Conservation (phyloP, 2,888 invertebrate species). For the Clitarchus hookeri region DNA sequence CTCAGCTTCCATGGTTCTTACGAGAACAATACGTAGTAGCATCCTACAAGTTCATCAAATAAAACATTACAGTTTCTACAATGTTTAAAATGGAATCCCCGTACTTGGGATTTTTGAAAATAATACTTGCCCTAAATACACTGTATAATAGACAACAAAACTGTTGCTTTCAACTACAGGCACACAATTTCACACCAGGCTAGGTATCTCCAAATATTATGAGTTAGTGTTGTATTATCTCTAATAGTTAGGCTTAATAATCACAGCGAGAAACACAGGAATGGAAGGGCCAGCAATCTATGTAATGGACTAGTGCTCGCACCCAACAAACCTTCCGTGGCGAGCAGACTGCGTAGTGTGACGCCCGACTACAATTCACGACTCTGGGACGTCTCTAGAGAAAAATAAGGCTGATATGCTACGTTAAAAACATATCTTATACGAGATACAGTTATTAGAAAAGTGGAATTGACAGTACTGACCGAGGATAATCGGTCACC, state of each 20-base stretch:
- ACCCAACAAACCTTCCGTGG: neutral
- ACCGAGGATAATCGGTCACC: neutral
- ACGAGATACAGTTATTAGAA: neutral
- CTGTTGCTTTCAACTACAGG: slow-evolving; percentile 37
- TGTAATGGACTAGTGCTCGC: slow-evolving; percentile 3
- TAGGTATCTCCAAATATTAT: slow-evolving; percentile 25
- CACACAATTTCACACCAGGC: slow-evolving; percentile 41
- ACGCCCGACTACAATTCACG: neutral
- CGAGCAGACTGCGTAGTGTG: neutral
- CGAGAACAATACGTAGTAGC: neutral
- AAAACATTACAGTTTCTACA: neutral
- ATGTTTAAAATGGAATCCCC: neutral
- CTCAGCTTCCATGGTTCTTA: neutral
- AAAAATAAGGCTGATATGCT: slow-evolving; percentile 8
- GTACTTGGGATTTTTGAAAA: slow-evolving; percentile 27
- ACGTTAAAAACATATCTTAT: neutral
- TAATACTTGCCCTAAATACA: slow-evolving; percentile 33
- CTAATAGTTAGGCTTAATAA: slow-evolving; percentile 14
- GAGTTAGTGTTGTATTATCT: neutral
- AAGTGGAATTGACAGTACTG: neutral
- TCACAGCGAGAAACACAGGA: slow-evolving; percentile 8
- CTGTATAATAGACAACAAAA: slow-evolving; percentile 22
- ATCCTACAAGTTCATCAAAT: slow-evolving; percentile 10
- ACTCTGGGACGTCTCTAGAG: slow-evolving; percentile 1
- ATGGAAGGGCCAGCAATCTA: neutral